Evolutionary conservation across 2,888 invertebrate species (phyloP).

Genomic region (Acleris holmiana): DNA sequence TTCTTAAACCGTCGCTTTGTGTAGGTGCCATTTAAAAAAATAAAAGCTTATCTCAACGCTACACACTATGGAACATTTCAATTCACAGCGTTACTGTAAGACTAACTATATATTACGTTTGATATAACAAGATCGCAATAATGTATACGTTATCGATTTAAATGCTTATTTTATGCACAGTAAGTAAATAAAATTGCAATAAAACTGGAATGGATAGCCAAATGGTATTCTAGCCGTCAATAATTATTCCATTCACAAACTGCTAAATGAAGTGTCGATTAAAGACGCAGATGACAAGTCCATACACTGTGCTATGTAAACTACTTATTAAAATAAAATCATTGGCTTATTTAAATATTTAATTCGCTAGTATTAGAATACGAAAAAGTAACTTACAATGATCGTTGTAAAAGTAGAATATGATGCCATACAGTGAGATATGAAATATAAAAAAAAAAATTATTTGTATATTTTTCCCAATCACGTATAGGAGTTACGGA

Average conservation of each 20-base stretch:
- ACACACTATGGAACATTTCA: background rate
- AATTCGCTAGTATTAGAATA: too few relatives aligned
- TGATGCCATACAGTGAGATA: too few relatives aligned
- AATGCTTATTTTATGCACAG: slow-evolving; percentile 10
- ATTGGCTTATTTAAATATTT: background rate
- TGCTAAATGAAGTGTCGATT: slow-evolving; percentile 14
- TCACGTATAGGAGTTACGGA: too few relatives aligned
- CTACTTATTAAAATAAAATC: slow-evolving; percentile 11
- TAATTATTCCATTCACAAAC: slow-evolving; percentile 9
- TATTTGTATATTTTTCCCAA: too few relatives aligned
- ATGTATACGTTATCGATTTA: background rate
- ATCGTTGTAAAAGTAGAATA: too few relatives aligned
- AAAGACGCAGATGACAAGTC: slow-evolving; percentile 11
- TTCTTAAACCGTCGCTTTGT: slow-evolving; percentile 26
- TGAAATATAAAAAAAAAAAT: too few relatives aligned
- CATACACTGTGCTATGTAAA: slow-evolving; percentile 1
- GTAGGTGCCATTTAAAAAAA: slow-evolving; percentile 8
- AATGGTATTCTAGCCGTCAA: slow-evolving; percentile 9
- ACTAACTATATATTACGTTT: background rate
- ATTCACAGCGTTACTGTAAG: too few relatives aligned
- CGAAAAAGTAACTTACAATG: too few relatives aligned
- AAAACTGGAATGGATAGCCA: slow-evolving; percentile 1
- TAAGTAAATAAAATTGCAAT: slow-evolving; percentile 2
- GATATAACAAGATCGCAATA: slow-evolving; percentile 1
- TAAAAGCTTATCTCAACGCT: background rate